Base-by-base conservation (phyloP, 2,113 vertebrate genomes). In the Argyrosomus japonicus region DNA sequence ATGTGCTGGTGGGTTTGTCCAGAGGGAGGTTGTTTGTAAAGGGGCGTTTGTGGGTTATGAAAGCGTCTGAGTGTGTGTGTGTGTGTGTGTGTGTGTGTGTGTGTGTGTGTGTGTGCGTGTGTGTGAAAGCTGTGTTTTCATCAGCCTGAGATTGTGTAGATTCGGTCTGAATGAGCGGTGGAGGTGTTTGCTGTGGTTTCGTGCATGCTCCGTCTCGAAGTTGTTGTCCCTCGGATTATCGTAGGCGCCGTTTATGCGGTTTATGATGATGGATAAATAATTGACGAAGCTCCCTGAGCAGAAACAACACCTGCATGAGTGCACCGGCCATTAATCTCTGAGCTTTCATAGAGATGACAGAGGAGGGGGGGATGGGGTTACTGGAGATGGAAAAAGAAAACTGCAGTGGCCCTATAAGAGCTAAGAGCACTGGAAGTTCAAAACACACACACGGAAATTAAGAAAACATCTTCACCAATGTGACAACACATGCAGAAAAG, bases 191-290 rank as follows among this genome's bases (percentile, higher is more conserved):
- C 48, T 0, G 47, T 53, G 51, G 45, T 71, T 69, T 68, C n/a
- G 0, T 60, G 12, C 63, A 63, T 3, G 23, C 63, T 61, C 54
- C 40, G 36, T 36, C 68, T 62, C 21, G 11, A 19, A 23, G 8
- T 1, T 15, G 27, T 19, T 40, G 60, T 29, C 60, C 73, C 21
- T n/a, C 4, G 27, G 57, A 82, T 64, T 50, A 77, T 40, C 36
- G 13, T 68, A 76, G 43, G 67, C n/a, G n/a, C 23, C 36, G 13
- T 82, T 72, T 69, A n/a, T 75, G 54, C 6, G 61, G 54, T 85
- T 90, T 82, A 81, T 76, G 83, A 89, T 65, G 48, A 58, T 68
- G 83, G 65, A 88, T 85, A 77, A 87, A 91, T 84, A 73, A 88
- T 82, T 73, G 40, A 87, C 48, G 1, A 79, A 43, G 62, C 48